Evolutionary conservation across 2,113 vertebrate genomes (phyloP).

Genomic region (Pogonocichla stellata): DNA sequence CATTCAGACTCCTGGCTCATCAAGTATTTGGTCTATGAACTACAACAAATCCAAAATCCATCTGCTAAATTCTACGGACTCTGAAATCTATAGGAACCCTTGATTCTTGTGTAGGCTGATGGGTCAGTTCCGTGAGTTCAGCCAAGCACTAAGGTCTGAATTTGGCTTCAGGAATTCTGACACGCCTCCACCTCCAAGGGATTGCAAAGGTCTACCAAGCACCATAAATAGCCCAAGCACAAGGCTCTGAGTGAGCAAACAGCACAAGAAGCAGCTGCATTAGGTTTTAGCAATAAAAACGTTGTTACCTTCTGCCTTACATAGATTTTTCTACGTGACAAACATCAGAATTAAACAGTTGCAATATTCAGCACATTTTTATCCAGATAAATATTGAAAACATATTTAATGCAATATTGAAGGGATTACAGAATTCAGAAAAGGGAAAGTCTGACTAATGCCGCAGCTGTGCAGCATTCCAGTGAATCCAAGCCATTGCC

Average conservation of each 20-base stretch:
- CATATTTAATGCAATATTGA: conserved; percentile 80
- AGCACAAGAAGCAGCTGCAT: not conserved
- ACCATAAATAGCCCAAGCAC: not conserved
- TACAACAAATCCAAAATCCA: conserved; percentile 33
- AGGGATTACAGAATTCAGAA: conserved; percentile 76
- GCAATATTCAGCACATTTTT: conserved; percentile 77
- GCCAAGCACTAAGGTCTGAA: conserved; percentile 67
- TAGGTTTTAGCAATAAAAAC: conserved; percentile 13
- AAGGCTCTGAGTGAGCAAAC: not conserved
- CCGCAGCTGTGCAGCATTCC: conserved; percentile 72
- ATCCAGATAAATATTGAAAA: conserved; percentile 83
- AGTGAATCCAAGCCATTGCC: conserved; percentile 62
- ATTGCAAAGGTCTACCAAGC: not conserved
- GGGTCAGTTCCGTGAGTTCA: conserved; percentile 64
- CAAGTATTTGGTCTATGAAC: conserved; percentile 39
- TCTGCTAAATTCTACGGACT: conserved; percentile 36
- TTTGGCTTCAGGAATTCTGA: conserved; percentile 56
- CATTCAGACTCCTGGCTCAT: conserved; percentile 46
- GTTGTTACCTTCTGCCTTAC: conserved; percentile 62
- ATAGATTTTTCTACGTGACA: conserved; percentile 66
- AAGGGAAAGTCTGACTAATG: conserved; percentile 79
- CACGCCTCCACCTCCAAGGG: conserved; percentile 19
- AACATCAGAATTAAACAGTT: conserved; percentile 70
- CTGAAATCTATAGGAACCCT: not conserved
- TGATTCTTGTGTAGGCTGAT: conserved; percentile 16